These are phyloP conservation scores for Agonopterix heracliana DNA, from an alignment of 2,888 invertebrate genomes.

Conservation along the genomic window DNA sequence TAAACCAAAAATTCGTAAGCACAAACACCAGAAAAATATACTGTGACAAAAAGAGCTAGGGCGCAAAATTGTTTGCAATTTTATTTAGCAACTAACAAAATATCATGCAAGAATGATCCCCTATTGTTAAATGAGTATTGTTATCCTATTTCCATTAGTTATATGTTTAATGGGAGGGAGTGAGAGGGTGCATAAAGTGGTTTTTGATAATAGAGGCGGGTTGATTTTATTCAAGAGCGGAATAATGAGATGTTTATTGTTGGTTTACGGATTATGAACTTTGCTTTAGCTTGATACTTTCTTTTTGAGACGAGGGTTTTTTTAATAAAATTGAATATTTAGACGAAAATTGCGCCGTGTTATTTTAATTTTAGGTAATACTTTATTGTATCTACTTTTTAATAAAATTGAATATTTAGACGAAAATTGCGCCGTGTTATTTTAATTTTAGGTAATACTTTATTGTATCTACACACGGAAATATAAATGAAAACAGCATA, in stretches of 20 bases:
- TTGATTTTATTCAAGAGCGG: background rate
- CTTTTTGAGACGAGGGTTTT: too few species aligned
- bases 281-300: background rate
- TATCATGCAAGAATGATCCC: background rate
- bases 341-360: too few species aligned
- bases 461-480: too few species aligned
- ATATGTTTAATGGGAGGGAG: background rate
- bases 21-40: conserved; percentile 9
- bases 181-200: conserved; percentile 3
- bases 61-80: background rate
- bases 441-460: too few species aligned
- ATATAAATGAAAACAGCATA: too few species aligned
- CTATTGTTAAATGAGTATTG: conserved; percentile 1
- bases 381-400: too few species aligned
- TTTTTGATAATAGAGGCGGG: conserved; percentile 9
- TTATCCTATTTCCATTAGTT: conserved; percentile 1
- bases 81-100: background rate
- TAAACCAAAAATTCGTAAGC: conserved; percentile 8
- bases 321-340: too few species aligned
- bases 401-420: too few species aligned
- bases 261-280: conserved; percentile 4
- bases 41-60: background rate
- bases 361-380: too few species aligned
- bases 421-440: too few species aligned
- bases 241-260: conserved; percentile 8